Conservation (phyloP, 2,113 vertebrate genomes). For the Mobula birostris region DNA sequence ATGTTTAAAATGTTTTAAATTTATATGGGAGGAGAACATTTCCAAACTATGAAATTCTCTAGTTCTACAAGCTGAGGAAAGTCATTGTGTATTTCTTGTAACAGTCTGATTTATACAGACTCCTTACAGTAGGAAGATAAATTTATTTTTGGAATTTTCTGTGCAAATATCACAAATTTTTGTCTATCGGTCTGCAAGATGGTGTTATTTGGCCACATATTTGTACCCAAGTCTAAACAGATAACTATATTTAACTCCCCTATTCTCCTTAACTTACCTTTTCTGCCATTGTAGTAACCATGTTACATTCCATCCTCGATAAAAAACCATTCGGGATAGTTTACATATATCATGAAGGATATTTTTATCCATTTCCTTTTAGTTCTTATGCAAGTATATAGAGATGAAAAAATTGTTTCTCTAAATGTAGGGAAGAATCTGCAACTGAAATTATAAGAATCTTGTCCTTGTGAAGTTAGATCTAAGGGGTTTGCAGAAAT, state of each 20-base stretch:
- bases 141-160: not conserved
- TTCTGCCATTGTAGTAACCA: not conserved
- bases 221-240: not conserved
- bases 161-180: not conserved
- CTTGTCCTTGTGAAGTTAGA: not conserved
- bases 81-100: not conserved
- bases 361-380: not conserved
- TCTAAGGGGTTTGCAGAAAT: not conserved
- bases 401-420: not conserved
- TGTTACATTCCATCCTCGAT: not conserved
- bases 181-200: not conserved
- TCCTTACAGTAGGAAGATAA: not conserved
- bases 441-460: not conserved
- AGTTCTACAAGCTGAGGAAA: not conserved
- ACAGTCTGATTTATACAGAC: not conserved
- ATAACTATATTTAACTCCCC: not conserved
- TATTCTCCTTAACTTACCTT: not conserved
- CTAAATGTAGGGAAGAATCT: not conserved
- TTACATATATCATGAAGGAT: not conserved
- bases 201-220: not conserved
- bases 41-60: not conserved
- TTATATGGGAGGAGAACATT: not conserved
- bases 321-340: not conserved
- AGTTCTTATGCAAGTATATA: not conserved
- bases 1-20: not conserved